Evolutionary conservation across 2,113 vertebrate species (phyloP).

Genomic region (Uria lomvia): DNA sequence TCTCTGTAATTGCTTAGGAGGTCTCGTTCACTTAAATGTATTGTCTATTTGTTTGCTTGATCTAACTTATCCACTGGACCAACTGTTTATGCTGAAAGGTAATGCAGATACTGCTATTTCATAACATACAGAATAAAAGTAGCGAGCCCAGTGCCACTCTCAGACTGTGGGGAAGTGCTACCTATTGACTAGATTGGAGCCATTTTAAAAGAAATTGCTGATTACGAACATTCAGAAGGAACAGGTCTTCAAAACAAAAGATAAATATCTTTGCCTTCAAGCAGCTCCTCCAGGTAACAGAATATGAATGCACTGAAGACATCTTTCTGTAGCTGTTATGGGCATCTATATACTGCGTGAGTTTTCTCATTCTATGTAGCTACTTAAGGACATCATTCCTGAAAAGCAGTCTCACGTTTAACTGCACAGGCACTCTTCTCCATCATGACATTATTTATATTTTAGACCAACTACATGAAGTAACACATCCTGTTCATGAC

Average conservation of each 20-base stretch:
- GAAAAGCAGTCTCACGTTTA: background rate
- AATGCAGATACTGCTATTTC: background rate
- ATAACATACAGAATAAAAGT: rapidly evolving
- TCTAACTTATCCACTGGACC: background rate
- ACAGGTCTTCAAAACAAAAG: background rate
- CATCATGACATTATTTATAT: background rate
- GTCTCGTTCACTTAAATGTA: rapidly evolving
- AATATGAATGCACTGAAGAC: rapidly evolving
- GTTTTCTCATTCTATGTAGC: background rate
- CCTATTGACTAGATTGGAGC: background rate
- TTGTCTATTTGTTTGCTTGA: background rate
- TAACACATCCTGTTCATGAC: rapidly evolving
- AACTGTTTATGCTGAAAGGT: background rate
- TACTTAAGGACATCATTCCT: background rate
- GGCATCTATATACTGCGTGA: background rate
- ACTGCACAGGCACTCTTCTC: background rate
- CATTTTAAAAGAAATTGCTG: background rate
- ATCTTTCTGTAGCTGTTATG: rapidly evolving
- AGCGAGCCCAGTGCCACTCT: background rate
- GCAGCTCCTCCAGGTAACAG: rapidly evolving
- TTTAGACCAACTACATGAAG: background rate
- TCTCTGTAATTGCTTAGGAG: background rate
- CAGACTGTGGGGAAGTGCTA: rapidly evolving
- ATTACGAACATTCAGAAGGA: background rate
- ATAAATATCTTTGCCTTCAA: rapidly evolving